These are phyloP conservation scores for Falco biarmicus DNA, from an alignment of 2,797 vertebrate species.

Conservation along the genomic window DNA sequence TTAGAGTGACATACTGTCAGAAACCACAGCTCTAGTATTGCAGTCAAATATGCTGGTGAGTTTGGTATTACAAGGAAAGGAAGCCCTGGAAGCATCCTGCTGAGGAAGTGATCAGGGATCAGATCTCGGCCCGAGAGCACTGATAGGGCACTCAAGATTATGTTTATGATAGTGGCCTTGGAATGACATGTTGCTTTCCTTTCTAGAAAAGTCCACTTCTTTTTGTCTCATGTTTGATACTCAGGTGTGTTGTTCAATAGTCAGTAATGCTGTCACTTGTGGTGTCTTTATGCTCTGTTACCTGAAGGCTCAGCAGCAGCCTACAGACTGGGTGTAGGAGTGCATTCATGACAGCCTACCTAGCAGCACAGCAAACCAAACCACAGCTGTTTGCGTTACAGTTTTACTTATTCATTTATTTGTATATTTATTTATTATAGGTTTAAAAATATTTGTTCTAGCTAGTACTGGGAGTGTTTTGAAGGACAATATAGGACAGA, in stretches of 20 bases:
- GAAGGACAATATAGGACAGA: not conserved
- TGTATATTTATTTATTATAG: not conserved
- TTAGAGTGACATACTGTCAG: not conserved
- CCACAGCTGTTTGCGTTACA: not conserved
- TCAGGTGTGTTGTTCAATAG: not conserved
- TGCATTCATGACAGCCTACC: not conserved
- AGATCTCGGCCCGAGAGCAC: accelerated
- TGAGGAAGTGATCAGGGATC: not conserved
- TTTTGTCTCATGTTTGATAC: not conserved
- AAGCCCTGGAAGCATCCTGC: not conserved
- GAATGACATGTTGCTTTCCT: not conserved
- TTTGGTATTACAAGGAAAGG: not conserved
- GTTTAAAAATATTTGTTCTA: not conserved
- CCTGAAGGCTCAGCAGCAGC: not conserved
- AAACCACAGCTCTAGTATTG: not conserved
- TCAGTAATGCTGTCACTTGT: not conserved
- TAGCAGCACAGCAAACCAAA: not conserved
- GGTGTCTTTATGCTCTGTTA: not conserved
- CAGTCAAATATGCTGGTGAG: not conserved
- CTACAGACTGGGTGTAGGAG: not conserved
- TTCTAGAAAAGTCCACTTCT: not conserved
- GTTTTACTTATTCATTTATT: not conserved
- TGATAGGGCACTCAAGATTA: not conserved
- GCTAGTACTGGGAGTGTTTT: not conserved
- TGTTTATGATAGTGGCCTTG: not conserved